Conservation (phyloP, 2,888 invertebrate species). For the Lottia scabra region DNA sequence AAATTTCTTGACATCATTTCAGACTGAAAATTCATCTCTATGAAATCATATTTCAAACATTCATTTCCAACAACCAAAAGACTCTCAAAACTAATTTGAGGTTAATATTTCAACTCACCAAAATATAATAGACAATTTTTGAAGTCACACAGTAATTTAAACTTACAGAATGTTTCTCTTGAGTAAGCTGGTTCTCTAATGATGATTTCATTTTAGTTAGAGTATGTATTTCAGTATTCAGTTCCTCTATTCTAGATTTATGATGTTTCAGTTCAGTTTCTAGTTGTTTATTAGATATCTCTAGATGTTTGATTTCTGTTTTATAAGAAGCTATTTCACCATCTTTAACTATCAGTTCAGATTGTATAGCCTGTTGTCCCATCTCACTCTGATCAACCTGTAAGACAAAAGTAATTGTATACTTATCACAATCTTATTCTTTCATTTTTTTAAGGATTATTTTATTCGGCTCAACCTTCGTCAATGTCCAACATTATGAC, state of each 20-base stretch:
- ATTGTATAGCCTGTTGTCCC: conserved; percentile 33
- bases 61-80: too few species aligned
- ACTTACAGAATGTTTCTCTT: conserved; percentile 45
- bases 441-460: not conserved
- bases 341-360: conserved; percentile 45
- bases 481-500: too few species aligned
- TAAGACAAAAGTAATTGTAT: not conserved
- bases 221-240: not conserved
- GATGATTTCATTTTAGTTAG: conserved; percentile 42
- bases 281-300: conserved; percentile 14
- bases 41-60: too few species aligned
- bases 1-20: too few species aligned
- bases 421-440: too few species aligned
- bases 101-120: too few species aligned
- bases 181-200: conserved; percentile 47
- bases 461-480: too few species aligned
- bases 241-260: not conserved
- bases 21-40: too few species aligned
- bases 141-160: too few species aligned
- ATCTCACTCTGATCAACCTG: conserved; percentile 50
- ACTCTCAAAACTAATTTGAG: too few species aligned
- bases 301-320: conserved; percentile 37
- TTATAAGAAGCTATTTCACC: conserved; percentile 43
- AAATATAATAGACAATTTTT: too few species aligned
- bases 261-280: not conserved